These are phyloP conservation scores for Masticophis lateralis DNA, from an alignment of 2,797 vertebrate species.

Conservation along the genomic window DNA sequence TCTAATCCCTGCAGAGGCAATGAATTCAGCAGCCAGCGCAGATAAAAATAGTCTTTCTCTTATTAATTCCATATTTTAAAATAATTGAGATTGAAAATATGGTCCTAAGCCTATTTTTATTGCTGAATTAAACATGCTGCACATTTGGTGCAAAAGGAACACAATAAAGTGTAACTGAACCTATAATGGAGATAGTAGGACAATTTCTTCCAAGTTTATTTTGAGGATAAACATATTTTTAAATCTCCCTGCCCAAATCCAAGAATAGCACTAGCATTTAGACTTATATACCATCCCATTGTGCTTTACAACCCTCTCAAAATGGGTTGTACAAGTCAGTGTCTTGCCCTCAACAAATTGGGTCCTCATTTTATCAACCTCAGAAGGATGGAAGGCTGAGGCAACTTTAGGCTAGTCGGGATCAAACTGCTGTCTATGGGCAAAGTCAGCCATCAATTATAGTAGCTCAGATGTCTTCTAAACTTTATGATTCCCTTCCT, in stretches of 20 bases:
- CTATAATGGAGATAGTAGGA: background rate
- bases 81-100: background rate
- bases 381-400: background rate
- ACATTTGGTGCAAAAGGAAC: background rate
- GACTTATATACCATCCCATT: background rate
- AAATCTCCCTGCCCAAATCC: background rate
- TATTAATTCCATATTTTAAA: background rate
- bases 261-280: background rate
- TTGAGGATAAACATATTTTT: background rate
- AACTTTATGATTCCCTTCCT: background rate
- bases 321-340: background rate
- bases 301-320: background rate
- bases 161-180: background rate
- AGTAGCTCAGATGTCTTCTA: background rate
- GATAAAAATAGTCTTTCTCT: background rate
- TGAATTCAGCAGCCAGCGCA: background rate
- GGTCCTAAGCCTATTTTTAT: background rate
- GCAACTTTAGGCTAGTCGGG: background rate
- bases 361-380: background rate
- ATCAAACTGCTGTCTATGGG: background rate
- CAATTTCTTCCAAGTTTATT: background rate
- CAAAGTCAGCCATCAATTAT: background rate
- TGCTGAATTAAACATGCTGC: background rate
- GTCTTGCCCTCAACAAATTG: background rate
- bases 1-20: background rate